phyloP scores from a whole-genome alignment of 2,113 vertebrate genomes.

The Ornithorhynchus anatinus region DNA sequence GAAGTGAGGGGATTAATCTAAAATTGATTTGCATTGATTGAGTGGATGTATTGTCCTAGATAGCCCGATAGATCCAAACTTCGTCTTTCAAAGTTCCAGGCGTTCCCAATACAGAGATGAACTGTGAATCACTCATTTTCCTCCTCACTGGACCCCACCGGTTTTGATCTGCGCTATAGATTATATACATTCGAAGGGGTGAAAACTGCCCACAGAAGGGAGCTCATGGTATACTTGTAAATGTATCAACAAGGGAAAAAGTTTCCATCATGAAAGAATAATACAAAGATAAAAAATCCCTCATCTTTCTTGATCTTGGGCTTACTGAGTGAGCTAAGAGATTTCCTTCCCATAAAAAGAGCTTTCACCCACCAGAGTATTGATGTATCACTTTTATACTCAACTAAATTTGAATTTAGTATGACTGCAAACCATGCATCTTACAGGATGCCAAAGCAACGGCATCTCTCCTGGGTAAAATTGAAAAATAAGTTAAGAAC shows the following conservation, averaged over 20 bases:
- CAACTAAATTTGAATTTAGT: background rate
- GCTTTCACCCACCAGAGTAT: background rate
- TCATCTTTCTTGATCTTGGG: background rate
- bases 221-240: background rate
- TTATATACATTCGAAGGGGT: background rate
- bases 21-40: background rate
- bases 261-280: background rate
- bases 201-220: background rate
- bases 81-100: background rate
- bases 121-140: background rate
- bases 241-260: background rate
- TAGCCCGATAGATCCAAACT: background rate
- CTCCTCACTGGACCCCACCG: background rate
- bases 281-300: background rate
- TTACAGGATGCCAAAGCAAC: background rate
- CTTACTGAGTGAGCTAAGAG: slow-evolving; percentile 11
- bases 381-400: background rate
- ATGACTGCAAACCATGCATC: background rate
- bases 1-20: background rate
- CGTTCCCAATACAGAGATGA: background rate
- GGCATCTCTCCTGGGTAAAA: background rate
- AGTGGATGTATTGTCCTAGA: background rate
- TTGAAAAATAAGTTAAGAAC: background rate
- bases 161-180: background rate
- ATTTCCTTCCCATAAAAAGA: background rate